A percentile compares a stretch with the other conserved stretches of the same genome.
Conservation (phyloP, 1,140 invertebrate genomes). For the Epicauta chinensis region DNA sequence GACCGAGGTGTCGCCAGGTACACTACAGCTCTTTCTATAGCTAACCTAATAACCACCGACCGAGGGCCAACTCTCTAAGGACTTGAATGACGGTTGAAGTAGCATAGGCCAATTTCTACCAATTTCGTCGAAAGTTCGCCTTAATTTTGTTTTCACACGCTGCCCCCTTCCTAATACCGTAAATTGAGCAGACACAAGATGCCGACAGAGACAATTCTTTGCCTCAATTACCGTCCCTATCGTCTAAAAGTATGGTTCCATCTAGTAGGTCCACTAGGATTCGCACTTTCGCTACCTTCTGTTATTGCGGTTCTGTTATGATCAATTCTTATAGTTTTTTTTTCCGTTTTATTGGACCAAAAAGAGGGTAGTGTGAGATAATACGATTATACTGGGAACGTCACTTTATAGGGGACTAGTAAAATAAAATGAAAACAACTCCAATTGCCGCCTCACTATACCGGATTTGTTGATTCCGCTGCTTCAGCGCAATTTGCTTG, state of each 20-base stretch:
- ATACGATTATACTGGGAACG: conserved; percentile 35
- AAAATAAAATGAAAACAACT: conserved; percentile 39
- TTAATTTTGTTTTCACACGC: conserved; percentile 53
- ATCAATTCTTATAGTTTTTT: conserved; percentile 29
- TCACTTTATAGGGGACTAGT: conserved; percentile 27
- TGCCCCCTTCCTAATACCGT: conserved; percentile 26
- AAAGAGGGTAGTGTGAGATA: conserved; percentile 29
- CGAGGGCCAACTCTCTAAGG: conserved; percentile 31
- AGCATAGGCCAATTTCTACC: conserved; percentile 51
- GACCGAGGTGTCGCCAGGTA: conserved; percentile 28
- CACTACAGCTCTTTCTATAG: conserved; percentile 17
- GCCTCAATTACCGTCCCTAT: conserved; percentile 29
- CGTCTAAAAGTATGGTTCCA: conserved; percentile 9
- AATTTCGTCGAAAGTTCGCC: conserved; percentile 54
- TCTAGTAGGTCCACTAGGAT: conserved; percentile 7
- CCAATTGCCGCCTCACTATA: conserved; percentile 27
- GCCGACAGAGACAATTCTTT: conserved; percentile 35
- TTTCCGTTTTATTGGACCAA: conserved; percentile 25
- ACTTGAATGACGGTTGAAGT: conserved; percentile 36
- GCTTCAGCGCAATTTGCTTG: conserved; percentile 17
- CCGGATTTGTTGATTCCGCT: conserved; percentile 26
- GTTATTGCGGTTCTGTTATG: conserved; percentile 27
- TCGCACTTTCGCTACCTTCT: conserved; percentile 14
- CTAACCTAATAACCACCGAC: conserved; percentile 40
- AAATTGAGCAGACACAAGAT: conserved; percentile 30